These are phyloP conservation scores for Oryzias dopingdopingensis DNA, from an alignment of 2,797 vertebrate species.

Conservation along the genomic window DNA sequence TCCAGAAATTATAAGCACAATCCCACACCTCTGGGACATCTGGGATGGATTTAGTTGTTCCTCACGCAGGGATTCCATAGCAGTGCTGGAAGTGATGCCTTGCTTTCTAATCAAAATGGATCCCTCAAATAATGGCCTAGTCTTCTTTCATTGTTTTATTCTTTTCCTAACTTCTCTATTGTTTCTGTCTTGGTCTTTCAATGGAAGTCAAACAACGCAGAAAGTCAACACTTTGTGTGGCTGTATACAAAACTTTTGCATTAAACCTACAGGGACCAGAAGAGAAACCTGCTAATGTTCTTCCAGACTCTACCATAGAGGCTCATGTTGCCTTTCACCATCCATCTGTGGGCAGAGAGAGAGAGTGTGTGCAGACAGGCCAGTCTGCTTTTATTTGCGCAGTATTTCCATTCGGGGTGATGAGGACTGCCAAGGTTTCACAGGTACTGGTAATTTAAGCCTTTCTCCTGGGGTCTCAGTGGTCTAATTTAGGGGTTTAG, in stretches of 20 bases:
- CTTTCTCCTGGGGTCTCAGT: constrained; percentile 67
- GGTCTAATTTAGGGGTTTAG: constrained; percentile 76
- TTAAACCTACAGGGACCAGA: constrained; percentile 50
- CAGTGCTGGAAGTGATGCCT: constrained; percentile 11
- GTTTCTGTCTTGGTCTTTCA: constrained; percentile 28
- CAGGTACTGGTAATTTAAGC: constrained; percentile 75
- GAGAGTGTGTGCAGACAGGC: constrained; percentile 76
- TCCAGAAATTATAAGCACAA: constrained; percentile 12
- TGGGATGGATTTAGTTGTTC: constrained; percentile 41
- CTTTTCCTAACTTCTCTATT: constrained; percentile 24
- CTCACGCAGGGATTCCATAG: constrained; percentile 27
- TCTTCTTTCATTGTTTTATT: constrained; percentile 20
- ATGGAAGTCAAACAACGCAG: constrained; percentile 49
- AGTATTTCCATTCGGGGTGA: constrained; percentile 74
- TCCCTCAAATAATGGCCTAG: constrained; percentile 35
- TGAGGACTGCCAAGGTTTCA: constrained; percentile 72
- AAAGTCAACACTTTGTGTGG: constrained; percentile 55
- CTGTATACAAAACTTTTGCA: constrained; percentile 40
- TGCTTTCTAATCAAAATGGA: constrained; percentile 45
- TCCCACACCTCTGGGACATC: constrained; percentile 14
- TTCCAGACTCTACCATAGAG: constrained; percentile 42
- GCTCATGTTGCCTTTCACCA: constrained; percentile 75
- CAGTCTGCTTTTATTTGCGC: constrained; percentile 74
- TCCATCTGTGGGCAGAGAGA: constrained; percentile 73
- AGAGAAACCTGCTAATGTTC: constrained; percentile 59